Base-by-base conservation (phyloP, 2,888 invertebrate genomes). In the Cremastinae sp. region DNA sequence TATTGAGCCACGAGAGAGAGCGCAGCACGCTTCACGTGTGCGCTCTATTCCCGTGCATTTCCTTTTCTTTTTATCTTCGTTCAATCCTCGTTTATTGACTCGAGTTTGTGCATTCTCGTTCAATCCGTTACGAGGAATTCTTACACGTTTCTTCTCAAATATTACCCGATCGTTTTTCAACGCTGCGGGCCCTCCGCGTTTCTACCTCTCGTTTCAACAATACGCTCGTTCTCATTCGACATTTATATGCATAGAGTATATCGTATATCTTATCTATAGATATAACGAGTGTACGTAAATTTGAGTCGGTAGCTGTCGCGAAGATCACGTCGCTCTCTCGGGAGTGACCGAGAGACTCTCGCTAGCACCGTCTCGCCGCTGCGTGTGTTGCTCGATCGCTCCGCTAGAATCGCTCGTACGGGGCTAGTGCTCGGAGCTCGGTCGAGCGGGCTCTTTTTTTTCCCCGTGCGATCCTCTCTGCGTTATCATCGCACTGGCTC, bases 311-410 rank as follows among this genome's bases (percentile, higher is more conserved):
- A 28, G 59, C 37, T 73, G 39, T 66, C 58, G 16, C 53, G 37
- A 47, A 16, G 45, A 39, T 43, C 61, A 39, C 45, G 61, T 47
- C 58, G 64, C 51, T 69, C 74, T 74, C 69, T 73, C 66, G 66
- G 59, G 61, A 65, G 65, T 65, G 64, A 71, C 62, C 59, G 64
- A 69, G 75, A 75, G 71, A 61, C n/a, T n/a, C 65, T 71, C 55
- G 59, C 49, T 58, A 65, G 53, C 70, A 59, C 20, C 43, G 75
- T 70, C 62, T 66, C 59, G 68, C 75, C 74, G 80, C 77, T 45
- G 45, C 45, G 45, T 45, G 77, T 75, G 69, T 75, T 68, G 61
- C 74, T 75, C 71, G 66, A 71, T 66, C 58, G 62, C 73, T 74
- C 73, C 59, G 69, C 62, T 53, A 56, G 61, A 55, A 58, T 43